Percentiles rank a stretch among this genome's conserved stretches.
phyloP scores from a whole-genome alignment of 1,140 invertebrate genomes.

The Papilio helenus region DNA sequence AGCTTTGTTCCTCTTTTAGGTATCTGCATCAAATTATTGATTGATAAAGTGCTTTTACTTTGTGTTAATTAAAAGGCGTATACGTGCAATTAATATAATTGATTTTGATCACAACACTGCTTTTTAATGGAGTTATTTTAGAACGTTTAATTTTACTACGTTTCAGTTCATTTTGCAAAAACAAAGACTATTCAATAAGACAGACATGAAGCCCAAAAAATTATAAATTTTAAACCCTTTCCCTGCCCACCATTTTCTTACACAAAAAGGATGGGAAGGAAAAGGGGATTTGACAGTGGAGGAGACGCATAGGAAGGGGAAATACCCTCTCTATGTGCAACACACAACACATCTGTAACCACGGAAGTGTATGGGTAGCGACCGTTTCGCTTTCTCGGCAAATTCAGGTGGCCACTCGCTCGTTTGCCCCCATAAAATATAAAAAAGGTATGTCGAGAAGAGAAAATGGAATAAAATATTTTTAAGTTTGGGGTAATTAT shows the following conservation, averaged over 20 bases:
- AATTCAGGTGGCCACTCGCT: too few relatives aligned
- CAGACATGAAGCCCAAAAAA: too few relatives aligned
- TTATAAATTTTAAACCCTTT: too few relatives aligned
- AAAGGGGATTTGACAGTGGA: too few relatives aligned
- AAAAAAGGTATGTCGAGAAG: neutral
- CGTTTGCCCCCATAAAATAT: too few relatives aligned
- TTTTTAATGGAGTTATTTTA: conserved; percentile 11
- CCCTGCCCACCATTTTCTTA: too few relatives aligned
- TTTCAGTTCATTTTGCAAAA: neutral
- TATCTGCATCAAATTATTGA: neutral
- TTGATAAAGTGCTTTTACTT: conserved; percentile 17
- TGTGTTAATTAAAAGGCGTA: conserved; percentile 6
- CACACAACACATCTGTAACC: too few relatives aligned
- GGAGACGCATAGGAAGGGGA: too few relatives aligned
- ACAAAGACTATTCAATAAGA: neutral
- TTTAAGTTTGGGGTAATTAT: neutral
- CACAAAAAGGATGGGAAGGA: too few relatives aligned
- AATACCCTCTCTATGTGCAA: too few relatives aligned
- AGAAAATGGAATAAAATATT: neutral
- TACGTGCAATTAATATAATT: conserved; percentile 14
- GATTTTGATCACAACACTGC: neutral
- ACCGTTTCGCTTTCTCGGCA: too few relatives aligned
- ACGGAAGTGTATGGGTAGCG: too few relatives aligned
- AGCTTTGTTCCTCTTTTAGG: neutral
- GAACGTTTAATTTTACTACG: neutral